Evolutionary conservation across 2,797 vertebrate genomes (phyloP).

Genomic region (Tokudaia tokunoshimensis): DNA sequence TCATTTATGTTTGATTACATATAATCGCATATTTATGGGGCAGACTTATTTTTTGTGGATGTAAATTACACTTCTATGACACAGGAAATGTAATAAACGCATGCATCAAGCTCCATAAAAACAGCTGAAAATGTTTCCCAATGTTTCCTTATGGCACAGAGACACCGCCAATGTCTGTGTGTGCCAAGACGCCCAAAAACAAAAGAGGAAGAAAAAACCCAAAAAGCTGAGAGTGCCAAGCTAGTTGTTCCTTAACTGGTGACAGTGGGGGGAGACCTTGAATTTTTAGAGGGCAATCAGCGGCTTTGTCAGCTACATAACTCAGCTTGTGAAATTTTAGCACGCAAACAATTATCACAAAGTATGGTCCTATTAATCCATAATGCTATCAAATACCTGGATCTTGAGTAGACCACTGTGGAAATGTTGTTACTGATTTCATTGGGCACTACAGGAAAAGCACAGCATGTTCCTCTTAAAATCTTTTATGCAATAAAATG

Average conservation of each 20-base stretch:
- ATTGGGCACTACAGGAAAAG: background rate
- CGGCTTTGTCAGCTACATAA: background rate
- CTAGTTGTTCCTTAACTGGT: background rate
- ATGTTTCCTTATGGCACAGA: background rate
- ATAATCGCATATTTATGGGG: background rate
- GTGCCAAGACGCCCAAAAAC: background rate
- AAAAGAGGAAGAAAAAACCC: background rate
- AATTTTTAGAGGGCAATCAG: background rate
- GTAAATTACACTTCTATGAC: conserved; percentile 5
- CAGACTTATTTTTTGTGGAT: conserved; percentile 14
- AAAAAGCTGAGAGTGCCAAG: background rate
- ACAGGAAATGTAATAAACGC: background rate
- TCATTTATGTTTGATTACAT: conserved; percentile 14
- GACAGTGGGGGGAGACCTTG: background rate
- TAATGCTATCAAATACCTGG: conserved; percentile 15
- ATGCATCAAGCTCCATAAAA: background rate
- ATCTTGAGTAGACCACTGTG: background rate
- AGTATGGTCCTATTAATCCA: background rate
- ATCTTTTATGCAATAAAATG: background rate
- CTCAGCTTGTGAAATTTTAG: conserved; percentile 37
- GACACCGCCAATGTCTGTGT: background rate
- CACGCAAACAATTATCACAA: conserved; percentile 5
- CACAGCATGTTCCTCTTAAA: background rate
- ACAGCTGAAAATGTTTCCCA: background rate
- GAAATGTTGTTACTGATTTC: conserved; percentile 35